These are phyloP conservation scores for Erinaceus europaeus DNA, from an alignment of 2,113 vertebrate genomes.

Conservation along the genomic window DNA sequence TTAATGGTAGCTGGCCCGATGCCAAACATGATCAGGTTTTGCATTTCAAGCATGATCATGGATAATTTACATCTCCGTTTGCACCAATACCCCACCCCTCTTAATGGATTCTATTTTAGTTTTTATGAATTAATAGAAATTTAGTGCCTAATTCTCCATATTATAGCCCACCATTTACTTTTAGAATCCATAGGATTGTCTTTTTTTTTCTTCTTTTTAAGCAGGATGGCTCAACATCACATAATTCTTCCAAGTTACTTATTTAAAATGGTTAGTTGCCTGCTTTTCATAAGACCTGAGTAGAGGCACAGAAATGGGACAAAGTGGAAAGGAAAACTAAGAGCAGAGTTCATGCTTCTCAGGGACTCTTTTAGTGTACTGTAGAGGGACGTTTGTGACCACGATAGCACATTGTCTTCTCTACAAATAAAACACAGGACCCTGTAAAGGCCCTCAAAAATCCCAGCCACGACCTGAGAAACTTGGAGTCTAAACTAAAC, in stretches of 20 bases:
- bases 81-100: conserved; percentile 77
- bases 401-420: not conserved
- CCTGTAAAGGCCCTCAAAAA: not conserved
- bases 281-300: not conserved
- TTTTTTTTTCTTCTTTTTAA: conserved; percentile 18
- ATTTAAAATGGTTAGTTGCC: conserved; percentile 54
- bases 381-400: not conserved
- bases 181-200: conserved; percentile 72
- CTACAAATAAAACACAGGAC: not conserved
- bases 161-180: conserved; percentile 76
- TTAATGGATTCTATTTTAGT: conserved; percentile 88
- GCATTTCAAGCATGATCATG: conserved; percentile 82
- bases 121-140: conserved; percentile 88
- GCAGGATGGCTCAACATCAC: conserved; percentile 44
- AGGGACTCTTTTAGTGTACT: not conserved
- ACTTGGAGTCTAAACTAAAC: not conserved
- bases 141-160: conserved; percentile 77
- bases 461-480: not conserved
- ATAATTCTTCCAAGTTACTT: conserved; percentile 33
- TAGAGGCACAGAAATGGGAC: not conserved
- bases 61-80: conserved; percentile 86
- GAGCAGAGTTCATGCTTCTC: not conserved
- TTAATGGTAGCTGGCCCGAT: conserved; percentile 86
- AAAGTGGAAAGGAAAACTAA: not conserved
- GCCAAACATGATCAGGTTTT: conserved; percentile 85